A percentile compares a stretch with the other conserved stretches of the same genome.
These are phyloP conservation scores for Gorsachius magnificus DNA, from an alignment of 2,797 vertebrate genomes.

Conservation along the genomic window DNA sequence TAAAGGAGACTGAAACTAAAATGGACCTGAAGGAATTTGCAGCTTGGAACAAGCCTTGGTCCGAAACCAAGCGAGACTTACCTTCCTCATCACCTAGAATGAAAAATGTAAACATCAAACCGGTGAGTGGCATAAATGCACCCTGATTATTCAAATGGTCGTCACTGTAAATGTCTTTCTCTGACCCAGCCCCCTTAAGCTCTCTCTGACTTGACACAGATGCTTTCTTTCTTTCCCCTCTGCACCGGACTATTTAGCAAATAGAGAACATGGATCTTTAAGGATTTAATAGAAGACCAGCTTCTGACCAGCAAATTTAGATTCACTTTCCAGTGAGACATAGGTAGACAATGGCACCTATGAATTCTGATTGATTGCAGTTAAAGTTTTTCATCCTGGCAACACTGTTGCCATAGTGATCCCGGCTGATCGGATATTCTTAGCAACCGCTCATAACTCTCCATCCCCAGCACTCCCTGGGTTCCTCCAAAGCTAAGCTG, in stretches of 20 bases:
- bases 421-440: slow-evolving; percentile 76
- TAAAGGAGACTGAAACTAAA: background rate
- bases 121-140: background rate
- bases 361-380: slow-evolving; percentile 60
- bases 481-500: slow-evolving; percentile 57
- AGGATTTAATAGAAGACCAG: background rate
- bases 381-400: slow-evolving; percentile 72
- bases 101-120: background rate
- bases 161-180: background rate
- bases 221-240: background rate
- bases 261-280: accelerated
- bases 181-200: background rate
- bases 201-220: background rate
- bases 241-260: background rate
- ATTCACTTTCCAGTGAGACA: background rate
- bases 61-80: background rate
- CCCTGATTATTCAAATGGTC: background rate
- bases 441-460: slow-evolving; percentile 79
- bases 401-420: slow-evolving; percentile 84
- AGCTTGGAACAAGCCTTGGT: background rate
- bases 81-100: background rate
- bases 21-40: accelerated
- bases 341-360: slow-evolving; percentile 38
- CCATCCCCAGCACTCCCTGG: slow-evolving; percentile 48
- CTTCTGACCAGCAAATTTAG: background rate